phyloP scores from a whole-genome alignment of 2,797 vertebrate genomes.

The Aeoliscus strigatus region DNA sequence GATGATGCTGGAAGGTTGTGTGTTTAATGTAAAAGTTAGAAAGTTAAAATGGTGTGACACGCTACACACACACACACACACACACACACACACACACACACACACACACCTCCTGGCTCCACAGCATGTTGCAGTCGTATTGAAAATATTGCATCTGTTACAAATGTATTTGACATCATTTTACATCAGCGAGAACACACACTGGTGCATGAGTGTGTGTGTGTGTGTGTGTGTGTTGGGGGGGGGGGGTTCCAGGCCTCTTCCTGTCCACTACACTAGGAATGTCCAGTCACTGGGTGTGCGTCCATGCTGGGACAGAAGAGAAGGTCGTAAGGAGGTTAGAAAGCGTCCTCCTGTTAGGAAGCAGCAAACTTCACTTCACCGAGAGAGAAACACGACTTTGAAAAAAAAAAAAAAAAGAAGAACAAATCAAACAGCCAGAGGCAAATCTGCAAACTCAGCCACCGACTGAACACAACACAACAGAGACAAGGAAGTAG shows the following conservation, averaged over 20 bases:
- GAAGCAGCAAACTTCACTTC: constrained; percentile 47
- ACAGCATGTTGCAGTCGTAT: constrained; percentile 20
- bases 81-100: too few species aligned
- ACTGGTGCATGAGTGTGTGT: not conserved
- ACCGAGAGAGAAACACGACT: constrained; percentile 51
- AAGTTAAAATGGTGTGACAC: constrained; percentile 8
- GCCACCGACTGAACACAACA: constrained; percentile 36
- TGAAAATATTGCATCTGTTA: constrained; percentile 29
- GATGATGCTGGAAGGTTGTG: constrained; percentile 39
- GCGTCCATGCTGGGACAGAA: constrained; percentile 73
- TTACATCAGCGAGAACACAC: not conserved
- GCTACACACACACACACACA: too few species aligned
- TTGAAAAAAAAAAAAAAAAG: constrained; percentile 27
- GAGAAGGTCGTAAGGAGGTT: constrained; percentile 38
- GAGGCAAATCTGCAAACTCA: constrained; percentile 68
- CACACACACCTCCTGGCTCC: not conserved
- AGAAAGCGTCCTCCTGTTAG: constrained; percentile 7
- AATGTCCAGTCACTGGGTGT: constrained; percentile 78
- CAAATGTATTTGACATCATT: constrained; percentile 3
- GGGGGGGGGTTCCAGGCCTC: constrained; percentile 2
- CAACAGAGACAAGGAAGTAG: constrained; percentile 48
- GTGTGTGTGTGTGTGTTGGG: not conserved
- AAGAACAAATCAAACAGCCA: constrained; percentile 63
- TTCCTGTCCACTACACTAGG: constrained; percentile 55
- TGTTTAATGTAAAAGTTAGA: constrained; percentile 21